phyloP scores from a whole-genome alignment of 2,113 vertebrate species.

The Sinosuthora webbiana region DNA sequence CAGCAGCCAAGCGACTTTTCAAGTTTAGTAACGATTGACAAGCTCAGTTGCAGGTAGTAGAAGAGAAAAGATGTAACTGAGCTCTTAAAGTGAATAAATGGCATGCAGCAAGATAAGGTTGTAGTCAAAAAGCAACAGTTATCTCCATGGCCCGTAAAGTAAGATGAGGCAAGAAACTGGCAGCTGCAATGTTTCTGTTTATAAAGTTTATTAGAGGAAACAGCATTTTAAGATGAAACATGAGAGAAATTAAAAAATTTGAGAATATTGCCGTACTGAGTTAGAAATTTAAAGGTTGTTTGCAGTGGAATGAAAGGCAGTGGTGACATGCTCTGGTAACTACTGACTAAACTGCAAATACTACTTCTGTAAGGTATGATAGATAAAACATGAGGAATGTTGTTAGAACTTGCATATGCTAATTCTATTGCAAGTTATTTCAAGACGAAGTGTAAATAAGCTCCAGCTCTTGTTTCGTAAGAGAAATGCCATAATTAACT shows the following conservation, averaged over 20 bases:
- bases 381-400: not conserved
- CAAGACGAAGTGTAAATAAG: not conserved
- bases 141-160: not conserved
- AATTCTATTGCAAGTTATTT: not conserved
- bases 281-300: not conserved
- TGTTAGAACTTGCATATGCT: not conserved
- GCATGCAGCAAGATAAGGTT: not conserved
- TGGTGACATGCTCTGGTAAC: not conserved
- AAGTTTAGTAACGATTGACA: not conserved
- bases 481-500: not conserved
- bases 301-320: not conserved
- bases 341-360: not conserved
- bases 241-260: not conserved
- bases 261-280: not conserved
- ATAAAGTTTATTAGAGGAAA: not conserved
- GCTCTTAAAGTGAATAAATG: not conserved
- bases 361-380: not conserved
- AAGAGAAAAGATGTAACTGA: not conserved
- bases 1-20: conserved; percentile 12
- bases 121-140: not conserved
- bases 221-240: not conserved
- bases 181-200: not conserved
- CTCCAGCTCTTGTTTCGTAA: not conserved
- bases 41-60: not conserved
- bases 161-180: not conserved